Base-by-base conservation (phyloP, 2,113 vertebrate genomes). In the Rhinopomastus cyanomelas region DNA sequence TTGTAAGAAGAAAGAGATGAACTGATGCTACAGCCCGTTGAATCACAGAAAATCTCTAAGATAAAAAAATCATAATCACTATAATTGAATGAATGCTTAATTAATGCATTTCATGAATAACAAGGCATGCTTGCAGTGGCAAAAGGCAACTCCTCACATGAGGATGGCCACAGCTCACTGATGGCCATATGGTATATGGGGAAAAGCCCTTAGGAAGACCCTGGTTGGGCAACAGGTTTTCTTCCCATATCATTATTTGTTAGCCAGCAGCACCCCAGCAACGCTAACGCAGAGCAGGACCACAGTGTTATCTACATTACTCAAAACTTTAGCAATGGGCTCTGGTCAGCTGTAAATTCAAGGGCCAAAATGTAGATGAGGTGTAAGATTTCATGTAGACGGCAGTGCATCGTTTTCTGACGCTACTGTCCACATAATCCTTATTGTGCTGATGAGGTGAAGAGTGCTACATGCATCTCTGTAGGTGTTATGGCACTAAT, bases 21-120 rank as follows among this genome's bases (percentile, higher is more conserved):
- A 92, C 53, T 73, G 88, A 75, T 96, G 55, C 71, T 93, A 94
- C 86, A 81, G 52, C 83, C 75, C 78, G 78, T 85, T 89, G 81
- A 74, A 83, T 94, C 15, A 39, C 53, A 95, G 64, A 96, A 94
- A 62, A 87, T 94, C 88, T 92, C 78, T 67, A 92, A 95, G 94
- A 64, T 74, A 85, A 95, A 59, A 90, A 95, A 95, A 94, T 22
- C 67, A 32, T 89, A 97, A 97, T 96, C 42, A 91, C 64, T 93
- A 52, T 95, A 94, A 97, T 97, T 96, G 96, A 93, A 67, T 89
- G 81, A 95, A 88, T 61, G 62, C 20, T 66, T 96, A 97, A 96
- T 97, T 93, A 96, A 76, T 15, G 65, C 69, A 85, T 89, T 95
- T 96, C 7, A 62, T 92, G 76, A 93, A 93, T 92, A 96, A 90